Evolutionary conservation across 1,140 invertebrate species (phyloP).

Genomic region (Lepidotrigona ventralis): DNA sequence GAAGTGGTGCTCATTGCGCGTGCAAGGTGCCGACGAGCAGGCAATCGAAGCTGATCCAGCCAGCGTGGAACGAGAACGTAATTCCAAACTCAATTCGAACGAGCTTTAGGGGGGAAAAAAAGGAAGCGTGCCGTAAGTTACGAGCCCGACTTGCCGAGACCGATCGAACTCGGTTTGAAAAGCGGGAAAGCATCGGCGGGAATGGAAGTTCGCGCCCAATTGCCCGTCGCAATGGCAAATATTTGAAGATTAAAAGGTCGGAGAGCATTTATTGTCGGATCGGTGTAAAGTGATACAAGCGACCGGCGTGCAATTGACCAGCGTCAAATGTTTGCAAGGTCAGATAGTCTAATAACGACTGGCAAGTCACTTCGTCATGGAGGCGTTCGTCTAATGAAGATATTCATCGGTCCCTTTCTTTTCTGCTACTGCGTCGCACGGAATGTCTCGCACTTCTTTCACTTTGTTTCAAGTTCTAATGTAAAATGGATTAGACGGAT

Average conservation of each 20-base stretch:
- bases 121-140: neutral
- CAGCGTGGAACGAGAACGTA: neutral
- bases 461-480: neutral
- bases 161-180: neutral
- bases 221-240: neutral
- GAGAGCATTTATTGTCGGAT: neutral
- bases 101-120: neutral
- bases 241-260: neutral
- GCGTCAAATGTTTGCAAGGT: slow-evolving; percentile 22
- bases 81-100: neutral
- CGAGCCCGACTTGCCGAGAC: neutral
- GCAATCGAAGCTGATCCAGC: neutral
- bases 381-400: slow-evolving; percentile 20
- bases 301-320: slow-evolving; percentile 14
- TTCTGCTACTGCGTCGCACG: too few relatives aligned
- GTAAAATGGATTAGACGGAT: neutral
- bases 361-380: neutral
- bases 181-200: neutral
- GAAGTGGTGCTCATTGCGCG: neutral
- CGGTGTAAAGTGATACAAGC: neutral
- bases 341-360: slow-evolving; percentile 37
- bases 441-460: neutral
- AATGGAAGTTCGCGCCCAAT: neutral
- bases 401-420: slow-evolving; percentile 5
- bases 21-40: neutral